Evolutionary conservation across 2,113 vertebrate species (phyloP).

Genomic region (Mormoops blainvillei): DNA sequence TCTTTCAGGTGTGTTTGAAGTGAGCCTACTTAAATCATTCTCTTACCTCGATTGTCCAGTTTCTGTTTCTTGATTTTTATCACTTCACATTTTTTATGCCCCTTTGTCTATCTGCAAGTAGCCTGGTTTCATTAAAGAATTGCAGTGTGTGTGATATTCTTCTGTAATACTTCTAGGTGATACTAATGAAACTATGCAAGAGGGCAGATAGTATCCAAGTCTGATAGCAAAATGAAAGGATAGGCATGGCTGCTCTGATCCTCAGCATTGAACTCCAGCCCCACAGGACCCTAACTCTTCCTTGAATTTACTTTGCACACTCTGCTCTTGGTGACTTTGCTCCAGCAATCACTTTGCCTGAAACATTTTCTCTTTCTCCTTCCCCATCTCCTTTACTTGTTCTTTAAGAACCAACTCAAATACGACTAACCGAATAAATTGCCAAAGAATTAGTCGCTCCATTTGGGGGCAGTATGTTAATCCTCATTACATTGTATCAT

Average conservation of each 20-base stretch:
- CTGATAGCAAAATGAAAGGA: neutral
- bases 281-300: neutral
- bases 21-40: neutral
- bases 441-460: neutral
- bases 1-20: neutral
- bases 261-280: neutral
- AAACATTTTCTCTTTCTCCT: neutral
- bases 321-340: neutral
- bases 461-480: neutral
- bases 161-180: neutral
- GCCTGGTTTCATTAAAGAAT: neutral
- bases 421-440: neutral
- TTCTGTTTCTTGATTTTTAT: conserved; percentile 7
- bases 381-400: neutral
- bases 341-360: neutral
- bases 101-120: neutral
- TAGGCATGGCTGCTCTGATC: neutral
- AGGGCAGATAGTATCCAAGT: neutral
- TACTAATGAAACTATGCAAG: neutral
- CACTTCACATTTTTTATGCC: neutral
- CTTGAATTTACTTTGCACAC: neutral
- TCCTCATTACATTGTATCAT: neutral
- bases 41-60: neutral
- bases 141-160: neutral
- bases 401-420: conserved; percentile 10